These are phyloP conservation scores for Amorpha juglandis DNA, from an alignment of 2,888 invertebrate genomes.

Conservation along the genomic window DNA sequence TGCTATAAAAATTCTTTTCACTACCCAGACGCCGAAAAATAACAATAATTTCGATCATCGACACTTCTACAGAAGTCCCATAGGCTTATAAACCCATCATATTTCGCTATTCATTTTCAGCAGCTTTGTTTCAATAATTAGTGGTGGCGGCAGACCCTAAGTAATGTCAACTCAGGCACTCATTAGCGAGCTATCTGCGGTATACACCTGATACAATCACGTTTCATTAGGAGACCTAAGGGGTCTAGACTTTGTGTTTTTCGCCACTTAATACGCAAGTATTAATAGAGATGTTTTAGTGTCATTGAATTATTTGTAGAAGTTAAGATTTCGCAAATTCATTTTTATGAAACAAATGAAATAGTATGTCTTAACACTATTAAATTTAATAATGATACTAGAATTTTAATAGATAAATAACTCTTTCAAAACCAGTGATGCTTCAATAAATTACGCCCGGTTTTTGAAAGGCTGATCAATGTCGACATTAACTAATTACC, in stretches of 20 bases:
- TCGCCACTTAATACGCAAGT: constrained; percentile 4
- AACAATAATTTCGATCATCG: constrained; percentile 2
- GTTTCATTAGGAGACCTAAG: constrained; percentile 9
- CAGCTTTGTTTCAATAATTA: constrained; percentile 53
- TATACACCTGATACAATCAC: constrained; percentile 5
- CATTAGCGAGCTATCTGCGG: constrained; percentile 45
- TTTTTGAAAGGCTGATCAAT: no score
- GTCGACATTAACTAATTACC: no score
- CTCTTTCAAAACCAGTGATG: no score
- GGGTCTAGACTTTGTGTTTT: background rate
- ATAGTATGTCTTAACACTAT: no score
- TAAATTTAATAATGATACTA: no score
- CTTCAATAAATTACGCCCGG: background rate
- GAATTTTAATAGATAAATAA: no score
- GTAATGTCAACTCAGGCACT: constrained; percentile 46
- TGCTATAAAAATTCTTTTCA: no score
- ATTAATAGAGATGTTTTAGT: background rate
- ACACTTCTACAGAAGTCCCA: background rate
- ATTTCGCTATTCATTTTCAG: constrained; percentile 34
- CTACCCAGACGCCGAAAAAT: no score
- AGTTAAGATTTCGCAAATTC: no score
- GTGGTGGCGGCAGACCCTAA: constrained; percentile 38
- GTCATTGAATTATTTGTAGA: background rate
- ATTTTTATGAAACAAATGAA: no score
- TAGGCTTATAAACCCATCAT: no score